Percentiles rank a stretch among this genome's conserved stretches.
These are phyloP conservation scores for Serinus canaria DNA, from an alignment of 2,113 vertebrate genomes.

Conservation along the genomic window DNA sequence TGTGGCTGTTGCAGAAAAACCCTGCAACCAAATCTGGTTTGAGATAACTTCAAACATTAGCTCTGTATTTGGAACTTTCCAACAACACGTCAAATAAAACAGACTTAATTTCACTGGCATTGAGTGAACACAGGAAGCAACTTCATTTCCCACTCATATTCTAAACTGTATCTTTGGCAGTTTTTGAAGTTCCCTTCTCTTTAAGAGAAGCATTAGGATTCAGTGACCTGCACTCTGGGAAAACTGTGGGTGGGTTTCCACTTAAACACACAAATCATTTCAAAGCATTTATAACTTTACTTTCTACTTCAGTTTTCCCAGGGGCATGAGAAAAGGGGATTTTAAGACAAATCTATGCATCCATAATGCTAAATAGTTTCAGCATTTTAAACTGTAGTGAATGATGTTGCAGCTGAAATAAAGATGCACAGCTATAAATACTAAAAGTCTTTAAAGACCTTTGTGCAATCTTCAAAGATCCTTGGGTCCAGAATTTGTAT, in stretches of 20 bases:
- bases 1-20: neutral
- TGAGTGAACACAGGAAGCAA: neutral
- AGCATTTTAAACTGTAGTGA: neutral
- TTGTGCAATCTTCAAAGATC: neutral
- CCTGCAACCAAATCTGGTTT: neutral
- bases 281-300: neutral
- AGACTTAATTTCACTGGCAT: neutral
- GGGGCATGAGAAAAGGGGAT: neutral
- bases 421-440: neutral
- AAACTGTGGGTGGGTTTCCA: neutral
- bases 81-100: neutral
- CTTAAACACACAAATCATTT: neutral
- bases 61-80: neutral
- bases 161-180: neutral
- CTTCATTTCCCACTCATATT: neutral
- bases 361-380: neutral
- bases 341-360: neutral
- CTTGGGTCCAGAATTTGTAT: neutral
- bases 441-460: neutral
- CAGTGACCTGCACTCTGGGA: neutral
- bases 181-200: neutral
- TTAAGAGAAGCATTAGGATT: neutral
- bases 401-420: neutral
- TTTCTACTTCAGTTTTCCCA: neutral
- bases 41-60: neutral